phyloP scores from a whole-genome alignment of 2,113 vertebrate species.

The Leptobrachium leishanense region DNA sequence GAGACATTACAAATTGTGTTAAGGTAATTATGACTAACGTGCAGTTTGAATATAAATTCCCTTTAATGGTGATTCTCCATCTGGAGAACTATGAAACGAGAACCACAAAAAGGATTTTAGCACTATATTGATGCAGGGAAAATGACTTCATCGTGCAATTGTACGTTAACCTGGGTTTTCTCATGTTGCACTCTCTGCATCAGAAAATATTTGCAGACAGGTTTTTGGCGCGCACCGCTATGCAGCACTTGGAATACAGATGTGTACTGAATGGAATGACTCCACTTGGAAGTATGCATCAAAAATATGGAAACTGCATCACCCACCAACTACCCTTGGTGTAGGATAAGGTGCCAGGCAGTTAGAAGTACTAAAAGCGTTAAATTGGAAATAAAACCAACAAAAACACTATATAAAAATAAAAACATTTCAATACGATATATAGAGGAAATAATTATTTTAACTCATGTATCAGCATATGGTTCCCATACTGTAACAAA shows the following conservation, averaged over 20 bases:
- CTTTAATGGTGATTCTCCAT: background rate
- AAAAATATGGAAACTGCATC: conserved; percentile 20
- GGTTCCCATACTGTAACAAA: too few species aligned
- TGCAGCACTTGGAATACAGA: background rate
- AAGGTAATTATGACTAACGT: background rate
- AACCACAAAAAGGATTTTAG: conserved; percentile 37
- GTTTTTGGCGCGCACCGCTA: conserved; percentile 12
- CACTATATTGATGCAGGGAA: conserved; percentile 26
- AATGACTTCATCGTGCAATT: conserved; percentile 9
- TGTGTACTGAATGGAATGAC: conserved; percentile 9
- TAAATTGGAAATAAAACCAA: background rate
- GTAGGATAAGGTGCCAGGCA: background rate
- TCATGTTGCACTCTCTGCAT: conserved; percentile 31
- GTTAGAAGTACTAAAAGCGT: background rate
- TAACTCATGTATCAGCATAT: too few species aligned
- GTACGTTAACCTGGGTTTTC: conserved; percentile 27
- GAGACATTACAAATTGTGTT: background rate
- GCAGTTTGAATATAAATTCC: background rate
- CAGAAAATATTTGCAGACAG: conserved; percentile 32
- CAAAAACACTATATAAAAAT: background rate
- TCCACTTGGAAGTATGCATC: conserved; percentile 2
- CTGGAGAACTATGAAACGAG: background rate
- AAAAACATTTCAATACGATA: too few species aligned
- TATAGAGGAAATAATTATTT: too few species aligned
- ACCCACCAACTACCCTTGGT: background rate